phyloP scores from a whole-genome alignment of 2,113 vertebrate genomes.

The Calyptomena viridis region DNA sequence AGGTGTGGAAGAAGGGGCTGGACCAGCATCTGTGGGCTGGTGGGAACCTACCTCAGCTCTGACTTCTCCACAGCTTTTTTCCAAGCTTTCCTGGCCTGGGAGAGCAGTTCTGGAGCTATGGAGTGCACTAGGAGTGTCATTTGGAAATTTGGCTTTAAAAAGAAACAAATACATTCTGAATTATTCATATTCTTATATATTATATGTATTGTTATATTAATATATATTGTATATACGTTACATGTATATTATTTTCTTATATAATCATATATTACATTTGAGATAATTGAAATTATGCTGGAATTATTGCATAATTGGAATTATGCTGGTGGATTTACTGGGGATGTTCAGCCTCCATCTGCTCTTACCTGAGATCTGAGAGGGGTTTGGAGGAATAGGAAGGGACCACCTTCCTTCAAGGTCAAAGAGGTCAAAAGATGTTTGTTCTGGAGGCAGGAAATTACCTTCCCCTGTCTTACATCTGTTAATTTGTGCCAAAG shows the following conservation, averaged over 20 bases:
- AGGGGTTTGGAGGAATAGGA: background rate
- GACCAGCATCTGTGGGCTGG: accelerated
- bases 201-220: too few relatives aligned
- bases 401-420: background rate
- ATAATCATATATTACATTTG: too few relatives aligned
- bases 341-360: background rate
- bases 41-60: background rate
- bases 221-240: too few relatives aligned
- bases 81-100: background rate
- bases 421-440: background rate
- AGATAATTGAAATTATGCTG: background rate
- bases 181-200: background rate
- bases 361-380: background rate
- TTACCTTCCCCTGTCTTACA: background rate
- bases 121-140: background rate
- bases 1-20: background rate
- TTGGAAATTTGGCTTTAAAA: background rate
- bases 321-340: background rate
- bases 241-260: too few relatives aligned
- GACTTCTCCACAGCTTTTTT: background rate
- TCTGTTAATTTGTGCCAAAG: background rate
- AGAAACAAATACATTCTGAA: background rate
- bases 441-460: background rate
- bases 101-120: background rate
- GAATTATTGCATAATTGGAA: background rate